Evolutionary conservation across 2,797 vertebrate species (phyloP), one percentile per base, ranked within the genome.

Genomic region (Arnoldichthys spilopterus): DNA sequence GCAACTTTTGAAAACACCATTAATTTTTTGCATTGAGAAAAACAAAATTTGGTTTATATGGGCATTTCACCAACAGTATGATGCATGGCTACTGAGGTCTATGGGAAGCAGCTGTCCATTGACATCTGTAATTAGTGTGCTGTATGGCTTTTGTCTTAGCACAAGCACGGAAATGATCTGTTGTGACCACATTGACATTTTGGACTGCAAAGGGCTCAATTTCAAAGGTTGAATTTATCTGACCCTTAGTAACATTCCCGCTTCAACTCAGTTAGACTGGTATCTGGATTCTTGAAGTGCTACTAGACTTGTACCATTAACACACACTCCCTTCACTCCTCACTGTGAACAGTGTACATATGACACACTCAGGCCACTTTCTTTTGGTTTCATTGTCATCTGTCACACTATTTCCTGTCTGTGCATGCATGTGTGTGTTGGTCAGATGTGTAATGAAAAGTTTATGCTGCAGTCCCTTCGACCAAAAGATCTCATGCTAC

Each of bases 401-500:
- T 58, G 75, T 47, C 43, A 47, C 62, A 51, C 32, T 34, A 59
- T 69, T 32, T 69, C 63, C 67, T 79, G 4, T 30, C 59, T 79
- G 15, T 61, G 58, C 63, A 54, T 72, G 28, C n/a, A 34, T 28
- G 28, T 61, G 26, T 71, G 71, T 77, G 34, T 30, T 49, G 13
- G 28, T 74, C 40, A 53, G 62, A 72, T n/a, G 51, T 76, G 61
- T 59, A 81, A 26, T 37, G 62, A 40, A 66, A 59, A 67, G n/a
- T 1, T 76, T 24, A 66, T 22, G n/a, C 64, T 49, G 40, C 28
- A 64, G 28, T 13, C 30, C 32, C 22, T 22, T 49, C 49, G 12
- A 76, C 58, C 15, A 12, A 64, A 68, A 74, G 64, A 53, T 40
- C 62, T 74, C 76, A 75, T 71, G 49, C 34, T 78, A 47, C 70